Base-by-base conservation (phyloP, 2,113 vertebrate species). In the Perca schrenkii region DNA sequence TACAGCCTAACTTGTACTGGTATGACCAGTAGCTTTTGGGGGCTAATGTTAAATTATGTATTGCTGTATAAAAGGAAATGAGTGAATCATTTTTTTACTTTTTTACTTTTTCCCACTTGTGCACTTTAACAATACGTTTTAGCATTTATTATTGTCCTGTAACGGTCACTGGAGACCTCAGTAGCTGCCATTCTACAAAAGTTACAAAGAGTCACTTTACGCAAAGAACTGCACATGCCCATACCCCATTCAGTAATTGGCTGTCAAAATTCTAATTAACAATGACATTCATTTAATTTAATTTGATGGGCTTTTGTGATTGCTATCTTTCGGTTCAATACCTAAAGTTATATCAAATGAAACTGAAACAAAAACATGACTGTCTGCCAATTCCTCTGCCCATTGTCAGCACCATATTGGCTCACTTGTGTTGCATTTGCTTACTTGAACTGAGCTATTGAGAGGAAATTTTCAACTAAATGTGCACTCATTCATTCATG, bases 381-480 rank as follows among this genome's bases (percentile, higher is more conserved):
- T 25, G n/a, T 22, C 40, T 62, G 36, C 62, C 66, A 47, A 58
- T 31, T 46, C 50, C 25, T 66, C n/a, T 40, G 15, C 57, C 84
- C 78, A 46, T 21, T 49, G 69, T 62, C 61, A 36, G 34, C 64
- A 62, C 57, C 21, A 50, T 28, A 83, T 65, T 73, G 65, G 25
- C 65, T 66, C 70, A 71, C 46, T 66, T 53, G 52, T 57, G 53
- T 50, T 43, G 57, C 73, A 76, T 71, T 80, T 66, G 15, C 69
- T 54, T 63, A 80, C 58, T 66, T 60, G 50, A 73, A 74, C 87
- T 25, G 60, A 62, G 82, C 76, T 52, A 84, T 52, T 61, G 70
- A 74, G 77, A 68, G 72, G 76, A 78, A 63, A 84, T 77, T 78
- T 80, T 60, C 43, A 17, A 67, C 68, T 80, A 86, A 89, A 91